Conservation (phyloP, 37 sponge, comb jelly and placozoan genomes). For the Crambe crambe region DNA sequence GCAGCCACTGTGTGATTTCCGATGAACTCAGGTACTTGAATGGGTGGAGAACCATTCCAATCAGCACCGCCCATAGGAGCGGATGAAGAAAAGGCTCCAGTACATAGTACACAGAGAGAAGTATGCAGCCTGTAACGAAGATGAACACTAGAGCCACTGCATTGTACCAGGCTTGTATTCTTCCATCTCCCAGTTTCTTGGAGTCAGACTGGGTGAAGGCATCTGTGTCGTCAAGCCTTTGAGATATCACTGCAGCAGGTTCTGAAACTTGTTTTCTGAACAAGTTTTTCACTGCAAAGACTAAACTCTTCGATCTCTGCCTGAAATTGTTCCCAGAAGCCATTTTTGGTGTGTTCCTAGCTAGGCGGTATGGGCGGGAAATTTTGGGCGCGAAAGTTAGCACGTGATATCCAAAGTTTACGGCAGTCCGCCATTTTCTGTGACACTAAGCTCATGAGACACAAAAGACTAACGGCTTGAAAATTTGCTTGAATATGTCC, state of each 20-base stretch:
- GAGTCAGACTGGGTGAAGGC: neutral
- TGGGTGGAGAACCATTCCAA: slow-evolving; percentile 84
- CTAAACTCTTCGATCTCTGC: neutral
- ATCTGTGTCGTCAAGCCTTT: neutral
- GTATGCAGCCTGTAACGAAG: slow-evolving; percentile 39
- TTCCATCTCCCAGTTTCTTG: slow-evolving; percentile 36
- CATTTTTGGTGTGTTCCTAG: neutral
- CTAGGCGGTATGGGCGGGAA: neutral
- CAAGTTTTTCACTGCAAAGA: neutral
- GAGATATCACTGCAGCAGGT: neutral
- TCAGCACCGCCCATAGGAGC: slow-evolving; percentile 93
- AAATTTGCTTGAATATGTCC: slow-evolving; percentile 55
- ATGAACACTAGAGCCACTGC: slow-evolving; percentile 53
- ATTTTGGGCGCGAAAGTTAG: neutral
- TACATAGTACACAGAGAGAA: slow-evolving; percentile 71
- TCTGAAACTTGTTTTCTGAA: neutral
- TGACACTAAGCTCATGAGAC: slow-evolving; percentile 25
- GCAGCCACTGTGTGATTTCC: slow-evolving; percentile 51
- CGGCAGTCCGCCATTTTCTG: slow-evolving; percentile 38
- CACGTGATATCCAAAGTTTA: neutral
- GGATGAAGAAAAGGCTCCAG: slow-evolving; percentile 90
- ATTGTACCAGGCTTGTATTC: slow-evolving; percentile 69
- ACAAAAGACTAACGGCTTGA: no score
- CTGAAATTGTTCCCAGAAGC: neutral
- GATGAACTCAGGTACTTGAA: slow-evolving; percentile 78